Base-by-base conservation (phyloP, 2,113 vertebrate species). In the Neotragus moschatus region DNA sequence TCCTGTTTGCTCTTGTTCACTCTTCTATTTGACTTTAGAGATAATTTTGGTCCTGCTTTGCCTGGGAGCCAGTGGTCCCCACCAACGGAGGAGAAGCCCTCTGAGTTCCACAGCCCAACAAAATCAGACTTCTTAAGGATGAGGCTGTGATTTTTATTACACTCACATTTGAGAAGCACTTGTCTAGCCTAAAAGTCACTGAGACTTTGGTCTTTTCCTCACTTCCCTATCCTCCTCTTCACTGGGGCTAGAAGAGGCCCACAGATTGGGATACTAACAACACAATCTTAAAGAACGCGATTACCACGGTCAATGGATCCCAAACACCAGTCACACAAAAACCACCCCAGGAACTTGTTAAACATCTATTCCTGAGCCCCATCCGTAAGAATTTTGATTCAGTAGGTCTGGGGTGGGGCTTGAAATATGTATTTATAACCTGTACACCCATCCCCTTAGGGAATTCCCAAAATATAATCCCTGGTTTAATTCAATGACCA, bases 361-460 rank as follows among this genome's bases (percentile, higher is more conserved):
- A 80, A 79, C 82, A 17, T 75, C 60, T 89, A 30, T 66, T 75
- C 53, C 51, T 3, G n/a, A 95, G 87, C 96, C 70, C 79, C 73
- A 61, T 92, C 73, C 63, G 23, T 82, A 23, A 91, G 73, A 60
- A 82, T 95, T 91, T 73, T 58, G 45, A 91, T 88, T 93, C 86
- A 39, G 33, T 58, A 94, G 87, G 33, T 90, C 86, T 75, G 45
- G 93, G 70, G 87, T 28, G 53, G 21, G 55, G 90, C 92, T 90
- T 90, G 79, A 81, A 91, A 80, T 94, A 82, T 47, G 53, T 82
- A 12, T 79, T 89, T 86, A 82, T 49, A 43, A 88, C 23, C 28
- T 30, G 30, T 26, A 61, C 5, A 30, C 25, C n/a, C 11, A 58
- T 3, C 4, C 61, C 88, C 61, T 56, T 43, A 55, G 81, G 80